Base-by-base conservation (phyloP, 2,888 invertebrate genomes). In the Brenthis ino region DNA sequence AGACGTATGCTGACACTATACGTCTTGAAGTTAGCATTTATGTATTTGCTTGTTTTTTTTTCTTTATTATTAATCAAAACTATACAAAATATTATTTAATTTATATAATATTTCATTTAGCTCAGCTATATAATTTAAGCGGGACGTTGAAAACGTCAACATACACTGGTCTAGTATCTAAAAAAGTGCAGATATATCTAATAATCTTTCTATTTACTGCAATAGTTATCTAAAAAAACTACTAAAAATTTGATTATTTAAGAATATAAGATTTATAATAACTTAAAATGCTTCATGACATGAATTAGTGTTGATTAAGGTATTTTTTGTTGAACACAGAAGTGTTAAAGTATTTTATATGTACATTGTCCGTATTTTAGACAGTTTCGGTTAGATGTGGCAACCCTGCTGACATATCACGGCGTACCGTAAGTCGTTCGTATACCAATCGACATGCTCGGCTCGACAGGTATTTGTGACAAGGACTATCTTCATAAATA, bases 331-430 rank as follows among this genome's bases (percentile, higher is more conserved):
- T 43, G 11, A 43, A 43, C 37, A 43, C 11, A 43, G 8, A 8
- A n/a, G 5, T 14, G 51, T 14, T 51, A n/a, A 51, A 51, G 51
- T 51, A 37, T 37, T 24, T 24, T 24, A 3, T 3, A 20, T 20
- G 20, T 20, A 24, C 24, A 24, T 24, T 24, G 24, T 4, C 28
- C 28, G 14, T 57, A 68, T 69, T 75, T 75, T 70, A 75, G 74
- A 76, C 77, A 16, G 28, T 51, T 37, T 55, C 20, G 33, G 43
- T 47, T 51, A 55, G 24, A 48, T 71, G 70, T 70, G 72, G 71
- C 66, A 72, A 76, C 76, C 73, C 74, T 68, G 64, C 47, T 88
- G 88, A 80, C 88, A 89, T 89, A 87, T 89, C 89, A 89, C 89
- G 88, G 80, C 79, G 76, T 33, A 84, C 85, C 79, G 74, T 67